phyloP scores from a whole-genome alignment of 1,140 invertebrate genomes.

The Drosophila pectinifera region DNA sequence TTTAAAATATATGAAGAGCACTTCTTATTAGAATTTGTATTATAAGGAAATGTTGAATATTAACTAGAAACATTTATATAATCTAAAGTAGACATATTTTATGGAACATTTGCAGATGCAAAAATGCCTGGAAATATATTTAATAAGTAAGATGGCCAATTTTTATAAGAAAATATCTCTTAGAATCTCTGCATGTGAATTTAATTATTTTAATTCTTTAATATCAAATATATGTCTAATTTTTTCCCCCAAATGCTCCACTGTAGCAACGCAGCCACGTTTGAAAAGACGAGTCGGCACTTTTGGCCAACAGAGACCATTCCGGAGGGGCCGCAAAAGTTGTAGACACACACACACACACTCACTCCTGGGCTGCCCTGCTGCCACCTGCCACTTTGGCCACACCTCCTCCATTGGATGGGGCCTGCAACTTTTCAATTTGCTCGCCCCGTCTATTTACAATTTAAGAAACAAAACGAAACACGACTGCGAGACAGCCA shows the following conservation, averaged over 20 bases:
- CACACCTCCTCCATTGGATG: slow-evolving; percentile 19
- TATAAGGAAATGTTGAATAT: no score
- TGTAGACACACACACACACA: slow-evolving; percentile 32
- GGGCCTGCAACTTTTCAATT: slow-evolving; percentile 61
- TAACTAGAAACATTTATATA: no score
- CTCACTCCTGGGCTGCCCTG: slow-evolving; percentile 1
- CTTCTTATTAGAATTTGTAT: no score
- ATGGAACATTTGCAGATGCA: no score
- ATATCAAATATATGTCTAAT: no score
- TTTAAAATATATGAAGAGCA: no score
- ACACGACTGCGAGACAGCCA: slow-evolving; percentile 49
- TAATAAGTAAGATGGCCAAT: no score
- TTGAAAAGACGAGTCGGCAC: slow-evolving; percentile 57
- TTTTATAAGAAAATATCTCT: no score
- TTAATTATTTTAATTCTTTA: no score
- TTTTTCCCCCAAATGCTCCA: slow-evolving; percentile 1
- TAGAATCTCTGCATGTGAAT: no score
- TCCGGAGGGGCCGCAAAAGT: slow-evolving; percentile 42
- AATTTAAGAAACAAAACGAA: slow-evolving; percentile 48
- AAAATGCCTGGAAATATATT: no score
- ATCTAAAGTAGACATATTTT: no score
- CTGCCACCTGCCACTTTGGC: slow-evolving; percentile 19
- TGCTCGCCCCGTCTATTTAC: slow-evolving; percentile 53
- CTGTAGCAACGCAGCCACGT: slow-evolving; percentile 23
- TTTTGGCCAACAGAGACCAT: slow-evolving; percentile 55